Base-by-base conservation (phyloP, 35 echinoderm and acorn worm genomes). In the Strongylocentrotus purpuratus region DNA sequence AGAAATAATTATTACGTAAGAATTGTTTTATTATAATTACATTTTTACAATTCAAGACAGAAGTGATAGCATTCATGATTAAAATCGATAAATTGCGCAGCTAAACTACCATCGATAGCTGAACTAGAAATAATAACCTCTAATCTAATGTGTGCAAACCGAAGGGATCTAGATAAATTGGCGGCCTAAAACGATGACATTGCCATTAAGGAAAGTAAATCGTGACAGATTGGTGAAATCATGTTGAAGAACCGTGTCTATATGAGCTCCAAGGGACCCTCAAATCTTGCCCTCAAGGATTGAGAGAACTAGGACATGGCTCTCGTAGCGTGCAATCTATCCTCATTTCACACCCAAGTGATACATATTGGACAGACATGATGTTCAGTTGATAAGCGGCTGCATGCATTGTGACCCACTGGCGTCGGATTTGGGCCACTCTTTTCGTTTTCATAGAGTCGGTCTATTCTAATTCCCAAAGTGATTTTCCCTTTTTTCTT, bases 141-240 rank as follows among this genome's bases (percentile, higher is more conserved):
- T 78, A 78, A 15, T n/a, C 11, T 59, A 17, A 41, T 17, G 28
- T 78, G 0, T 78, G 65, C 4, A n/a, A 18, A 28, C 65, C 28
- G 20, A 59, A 78, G 65, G 65, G 65, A 78, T 78, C 20, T 28
- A n/a, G 65, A 78, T 78, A n/a, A 78, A 78, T 78, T 28, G 65
- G 65, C 28, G 65, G 28, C 65, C 65, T 78, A 78, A 78, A 78
- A 78, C 65, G 65, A 78, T 78, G 65, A 78, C 65, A 78, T n/a
- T 78, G 65, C 65, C n/a, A 78, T 78, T 78, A 78, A 78, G 28
- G 65, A 78, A 71, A 78, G 28, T 78, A 78, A 78, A 22, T 78
- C 65, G 65, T 78, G 65, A 22, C 65, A 78, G 65, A 78, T 78
- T 78, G 65, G 20, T 28, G 28, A 78, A 78, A 78, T 78, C 65